These are phyloP conservation scores for Chrysochloris asiatica DNA, from an alignment of 2,113 vertebrate species.

Conservation along the genomic window DNA sequence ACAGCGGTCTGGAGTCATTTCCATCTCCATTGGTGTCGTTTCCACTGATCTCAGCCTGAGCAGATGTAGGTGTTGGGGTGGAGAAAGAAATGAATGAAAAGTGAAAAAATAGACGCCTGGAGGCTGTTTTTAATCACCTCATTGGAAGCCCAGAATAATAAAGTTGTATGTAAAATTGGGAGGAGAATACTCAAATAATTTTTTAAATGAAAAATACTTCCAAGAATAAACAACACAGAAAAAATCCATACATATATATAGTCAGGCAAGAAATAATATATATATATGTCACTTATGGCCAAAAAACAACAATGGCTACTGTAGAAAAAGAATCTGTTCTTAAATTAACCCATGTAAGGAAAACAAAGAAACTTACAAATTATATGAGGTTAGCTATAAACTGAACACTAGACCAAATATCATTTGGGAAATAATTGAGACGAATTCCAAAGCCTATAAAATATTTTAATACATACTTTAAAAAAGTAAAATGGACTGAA, in stretches of 20 bases:
- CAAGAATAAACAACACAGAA: slow-evolving; percentile 33
- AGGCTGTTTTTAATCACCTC: slow-evolving; percentile 28
- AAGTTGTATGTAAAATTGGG: not conserved
- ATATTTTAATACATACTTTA: slow-evolving; percentile 45
- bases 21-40: not conserved
- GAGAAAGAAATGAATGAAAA: slow-evolving; percentile 4
- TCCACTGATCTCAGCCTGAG: slow-evolving; percentile 11
- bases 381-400: slow-evolving; percentile 49
- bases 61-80: not conserved
- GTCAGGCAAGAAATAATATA: slow-evolving; percentile 14
- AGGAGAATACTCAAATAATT: not conserved
- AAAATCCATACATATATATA: too few species aligned
- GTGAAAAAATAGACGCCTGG: slow-evolving; percentile 15
- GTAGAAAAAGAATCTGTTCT: slow-evolving; percentile 29
- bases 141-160: slow-evolving; percentile 27
- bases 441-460: slow-evolving; percentile 55
- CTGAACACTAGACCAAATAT: slow-evolving; percentile 56
- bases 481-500: not conserved
- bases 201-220: slow-evolving; percentile 43
- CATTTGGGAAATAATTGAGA: slow-evolving; percentile 61
- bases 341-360: slow-evolving; percentile 54
- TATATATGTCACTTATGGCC: slow-evolving; percentile 7
- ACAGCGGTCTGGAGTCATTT: not conserved
- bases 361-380: slow-evolving; percentile 43
- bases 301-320: not conserved